Evolutionary conservation across 2,797 vertebrate species (phyloP).

Genomic region (Xenops minutus): DNA sequence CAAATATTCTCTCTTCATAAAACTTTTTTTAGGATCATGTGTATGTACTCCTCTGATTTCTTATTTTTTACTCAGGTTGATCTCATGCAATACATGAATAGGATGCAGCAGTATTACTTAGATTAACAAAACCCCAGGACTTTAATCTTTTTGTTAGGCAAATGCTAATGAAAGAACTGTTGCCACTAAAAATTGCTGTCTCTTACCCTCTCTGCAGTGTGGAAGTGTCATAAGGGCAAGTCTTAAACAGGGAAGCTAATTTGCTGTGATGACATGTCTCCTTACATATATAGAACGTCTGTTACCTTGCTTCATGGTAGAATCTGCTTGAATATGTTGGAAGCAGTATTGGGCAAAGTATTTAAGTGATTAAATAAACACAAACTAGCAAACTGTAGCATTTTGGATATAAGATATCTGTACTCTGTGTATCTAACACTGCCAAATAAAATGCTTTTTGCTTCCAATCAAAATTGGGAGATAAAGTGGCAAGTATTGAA

Average conservation of each 20-base stretch:
- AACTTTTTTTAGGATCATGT: background rate
- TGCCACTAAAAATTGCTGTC: background rate
- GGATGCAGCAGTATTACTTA: background rate
- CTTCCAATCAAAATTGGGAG: background rate
- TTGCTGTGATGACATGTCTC: background rate
- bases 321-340: background rate
- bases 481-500: background rate
- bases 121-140: background rate
- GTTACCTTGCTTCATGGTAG: background rate
- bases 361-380: background rate
- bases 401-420: background rate
- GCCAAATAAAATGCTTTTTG: background rate
- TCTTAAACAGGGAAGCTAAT: background rate
- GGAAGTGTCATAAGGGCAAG: background rate
- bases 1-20: background rate
- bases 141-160: background rate
- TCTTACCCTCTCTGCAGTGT: background rate
- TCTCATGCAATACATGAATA: background rate
- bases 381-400: background rate
- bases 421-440: background rate
- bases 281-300: background rate
- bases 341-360: background rate
- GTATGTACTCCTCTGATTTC: background rate
- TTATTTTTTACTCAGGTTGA: background rate
- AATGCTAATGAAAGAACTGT: background rate